Conservation (phyloP, 2,113 vertebrate species). For the Mormyrus lacerda region DNA sequence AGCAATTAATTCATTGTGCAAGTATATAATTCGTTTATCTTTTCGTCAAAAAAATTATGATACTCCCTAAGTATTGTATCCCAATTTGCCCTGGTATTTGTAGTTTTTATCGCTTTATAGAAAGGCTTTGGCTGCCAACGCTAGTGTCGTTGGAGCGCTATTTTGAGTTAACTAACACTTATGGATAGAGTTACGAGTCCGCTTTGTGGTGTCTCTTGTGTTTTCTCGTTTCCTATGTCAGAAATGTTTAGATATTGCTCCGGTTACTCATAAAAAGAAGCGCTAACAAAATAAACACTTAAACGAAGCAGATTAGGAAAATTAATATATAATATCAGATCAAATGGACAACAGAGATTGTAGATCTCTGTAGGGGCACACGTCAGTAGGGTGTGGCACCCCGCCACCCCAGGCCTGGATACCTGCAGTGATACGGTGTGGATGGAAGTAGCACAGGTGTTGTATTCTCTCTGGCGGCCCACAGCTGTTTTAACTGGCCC, state of each 20-base stretch:
- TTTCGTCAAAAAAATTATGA: background rate
- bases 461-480: no score
- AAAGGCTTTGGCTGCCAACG: background rate
- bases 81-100: background rate
- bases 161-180: background rate
- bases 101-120: background rate
- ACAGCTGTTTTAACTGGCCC: no score
- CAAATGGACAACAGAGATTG: no score
- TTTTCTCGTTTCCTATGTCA: background rate
- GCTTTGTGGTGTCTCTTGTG: background rate
- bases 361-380: no score
- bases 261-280: background rate
- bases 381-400: no score
- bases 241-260: background rate
- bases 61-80: background rate
- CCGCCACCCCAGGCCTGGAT: no score
- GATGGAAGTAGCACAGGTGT: no score
- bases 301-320: background rate
- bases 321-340: background rate
- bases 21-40: background rate
- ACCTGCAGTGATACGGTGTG: no score
- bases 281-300: background rate
- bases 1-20: background rate
- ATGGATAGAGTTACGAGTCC: background rate
- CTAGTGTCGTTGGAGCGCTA: background rate